A percentile compares a stretch with the other conserved stretches of the same genome.
These are phyloP conservation scores for Rhopalosiphum padi DNA, from an alignment of 1,140 invertebrate species.

Conservation along the genomic window DNA sequence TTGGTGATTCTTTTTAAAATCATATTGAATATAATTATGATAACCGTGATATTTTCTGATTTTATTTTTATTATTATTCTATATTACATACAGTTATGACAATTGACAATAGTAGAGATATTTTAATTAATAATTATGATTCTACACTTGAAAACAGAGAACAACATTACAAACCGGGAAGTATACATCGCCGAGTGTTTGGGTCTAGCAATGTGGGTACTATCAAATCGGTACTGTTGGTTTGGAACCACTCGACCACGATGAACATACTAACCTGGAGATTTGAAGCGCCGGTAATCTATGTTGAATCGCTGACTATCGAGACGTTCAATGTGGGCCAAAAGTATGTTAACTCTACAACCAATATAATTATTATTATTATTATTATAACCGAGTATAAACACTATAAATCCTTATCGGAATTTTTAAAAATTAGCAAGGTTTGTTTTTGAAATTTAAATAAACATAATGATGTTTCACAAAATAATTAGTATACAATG, in stretches of 20 bases:
- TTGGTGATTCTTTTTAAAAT: not conserved
- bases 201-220: slow-evolving; percentile 72
- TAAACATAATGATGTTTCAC: too few species aligned
- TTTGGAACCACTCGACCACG: slow-evolving; percentile 79
- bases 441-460: not conserved
- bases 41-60: too few species aligned
- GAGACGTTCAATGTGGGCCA: slow-evolving; percentile 63
- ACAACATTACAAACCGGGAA: slow-evolving; percentile 75
- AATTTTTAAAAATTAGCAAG: not conserved
- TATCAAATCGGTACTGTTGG: slow-evolving; percentile 72
- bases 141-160: slow-evolving; percentile 59
- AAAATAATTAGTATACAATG: too few species aligned
- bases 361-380: not conserved
- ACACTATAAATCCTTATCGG: not conserved
- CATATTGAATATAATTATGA: not conserved
- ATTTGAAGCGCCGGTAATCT: slow-evolving; percentile 74
- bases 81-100: not conserved
- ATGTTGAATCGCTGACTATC: slow-evolving; percentile 74
- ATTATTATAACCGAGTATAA: not conserved
- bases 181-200: slow-evolving; percentile 73
- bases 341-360: slow-evolving; percentile 52
- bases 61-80: too few species aligned
- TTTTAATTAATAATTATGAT: not conserved
- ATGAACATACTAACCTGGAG: slow-evolving; percentile 86
- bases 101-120: not conserved